phyloP scores from a whole-genome alignment of 2,888 invertebrate species.

The Ichneumon xanthorius region DNA sequence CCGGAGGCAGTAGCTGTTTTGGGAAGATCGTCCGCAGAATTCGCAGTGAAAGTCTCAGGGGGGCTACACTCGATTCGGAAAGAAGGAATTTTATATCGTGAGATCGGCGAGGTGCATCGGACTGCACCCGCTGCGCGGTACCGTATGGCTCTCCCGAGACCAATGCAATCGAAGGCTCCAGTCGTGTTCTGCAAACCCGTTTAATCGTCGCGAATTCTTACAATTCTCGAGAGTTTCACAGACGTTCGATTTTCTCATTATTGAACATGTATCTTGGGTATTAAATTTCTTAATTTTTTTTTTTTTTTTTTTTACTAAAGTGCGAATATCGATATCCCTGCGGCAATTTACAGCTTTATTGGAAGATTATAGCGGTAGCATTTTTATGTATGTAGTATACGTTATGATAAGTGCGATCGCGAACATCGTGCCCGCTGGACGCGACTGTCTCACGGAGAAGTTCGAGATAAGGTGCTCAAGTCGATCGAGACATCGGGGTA shows the following conservation, averaged over 20 bases:
- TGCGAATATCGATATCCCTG: not conserved
- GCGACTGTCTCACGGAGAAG: no score
- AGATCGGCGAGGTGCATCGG: constrained; percentile 27
- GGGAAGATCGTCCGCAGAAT: constrained; percentile 22
- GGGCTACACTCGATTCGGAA: not conserved
- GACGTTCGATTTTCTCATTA: constrained; percentile 9
- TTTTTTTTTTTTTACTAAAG: not conserved
- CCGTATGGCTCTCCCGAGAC: not conserved
- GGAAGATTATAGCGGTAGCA: not conserved
- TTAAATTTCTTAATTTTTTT: constrained; percentile 23
- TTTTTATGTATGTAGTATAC: not conserved
- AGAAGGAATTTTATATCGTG: constrained; percentile 43
- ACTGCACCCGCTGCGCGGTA: constrained; percentile 6
- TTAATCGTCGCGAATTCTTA: constrained; percentile 16
- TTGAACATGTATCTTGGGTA: not conserved
- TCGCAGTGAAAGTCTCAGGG: constrained; percentile 56
- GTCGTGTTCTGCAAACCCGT: constrained; percentile 23
- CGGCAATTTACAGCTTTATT: constrained; percentile 21
- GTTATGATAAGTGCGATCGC: not conserved
- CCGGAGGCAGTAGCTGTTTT: constrained; percentile 22
- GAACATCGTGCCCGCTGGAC: not conserved
- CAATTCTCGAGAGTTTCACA: not conserved
- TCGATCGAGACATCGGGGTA: no score
- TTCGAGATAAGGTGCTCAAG: no score
- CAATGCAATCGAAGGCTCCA: not conserved